Evolutionary conservation across 2,797 vertebrate genomes (phyloP).

Genomic region (Enteromius afrohamiltoni): DNA sequence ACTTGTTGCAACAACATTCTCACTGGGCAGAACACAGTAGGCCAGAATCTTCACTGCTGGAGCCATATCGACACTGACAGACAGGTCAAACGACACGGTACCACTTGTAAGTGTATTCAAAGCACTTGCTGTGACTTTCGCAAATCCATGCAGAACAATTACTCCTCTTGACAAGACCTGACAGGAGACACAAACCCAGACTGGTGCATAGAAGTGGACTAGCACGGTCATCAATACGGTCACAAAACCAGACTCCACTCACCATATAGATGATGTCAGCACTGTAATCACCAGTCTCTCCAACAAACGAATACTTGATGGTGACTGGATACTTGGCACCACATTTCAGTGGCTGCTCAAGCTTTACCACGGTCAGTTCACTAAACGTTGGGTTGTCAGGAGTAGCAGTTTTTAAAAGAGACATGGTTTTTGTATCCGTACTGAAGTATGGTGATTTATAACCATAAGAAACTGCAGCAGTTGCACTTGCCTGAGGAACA

Average conservation of each 20-base stretch:
- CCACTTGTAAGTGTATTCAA: conserved; percentile 63
- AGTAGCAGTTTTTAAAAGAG: conserved; percentile 8
- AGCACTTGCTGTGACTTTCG: conserved; percentile 12
- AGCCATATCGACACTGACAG: conserved; percentile 61
- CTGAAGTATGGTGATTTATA: conserved; percentile 35
- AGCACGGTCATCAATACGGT: background rate
- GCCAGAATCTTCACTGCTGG: conserved; percentile 69
- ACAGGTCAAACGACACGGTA: conserved; percentile 61
- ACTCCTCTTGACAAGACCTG: conserved; percentile 57
- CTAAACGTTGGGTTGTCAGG: conserved; percentile 62
- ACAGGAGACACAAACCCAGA: background rate
- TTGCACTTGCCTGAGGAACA: conserved; percentile 60
- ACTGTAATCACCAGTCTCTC: conserved; percentile 56
- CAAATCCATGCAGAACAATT: conserved; percentile 30
- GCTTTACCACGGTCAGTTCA: conserved; percentile 61
- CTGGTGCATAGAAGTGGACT: too few relatives aligned
- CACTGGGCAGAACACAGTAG: conserved; percentile 69
- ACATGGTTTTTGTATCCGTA: background rate
- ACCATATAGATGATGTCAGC: conserved; percentile 71
- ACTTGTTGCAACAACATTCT: conserved; percentile 64
- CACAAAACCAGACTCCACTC: conserved; percentile 46
- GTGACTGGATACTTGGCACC: conserved; percentile 48
- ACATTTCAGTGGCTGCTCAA: conserved; percentile 62
- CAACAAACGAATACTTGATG: conserved; percentile 66
- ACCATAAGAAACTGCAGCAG: accelerated